phyloP scores from a whole-genome alignment of 2,888 invertebrate genomes.

The Stenodera caucasica region DNA sequence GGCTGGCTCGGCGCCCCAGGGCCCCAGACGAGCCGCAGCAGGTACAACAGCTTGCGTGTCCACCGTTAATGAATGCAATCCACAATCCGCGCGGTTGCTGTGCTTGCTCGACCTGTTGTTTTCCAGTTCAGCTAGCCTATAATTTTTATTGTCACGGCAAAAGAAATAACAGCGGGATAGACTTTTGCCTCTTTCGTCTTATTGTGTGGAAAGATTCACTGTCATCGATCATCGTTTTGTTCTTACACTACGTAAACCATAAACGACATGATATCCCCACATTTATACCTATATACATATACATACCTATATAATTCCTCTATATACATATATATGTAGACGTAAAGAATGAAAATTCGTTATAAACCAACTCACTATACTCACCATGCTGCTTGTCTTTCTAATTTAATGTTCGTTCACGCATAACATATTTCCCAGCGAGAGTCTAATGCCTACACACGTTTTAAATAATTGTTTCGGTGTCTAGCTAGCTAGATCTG shows the following conservation, averaged over 20 bases:
- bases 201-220: constrained; percentile 50
- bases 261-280: no score
- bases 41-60: constrained; percentile 56
- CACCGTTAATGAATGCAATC: constrained; percentile 63
- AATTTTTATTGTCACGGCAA: constrained; percentile 65
- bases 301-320: neutral
- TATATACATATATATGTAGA: constrained; percentile 14
- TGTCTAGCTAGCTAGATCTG: constrained; percentile 32
- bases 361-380: constrained; percentile 39
- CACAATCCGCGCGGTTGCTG: constrained; percentile 56
- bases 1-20: constrained; percentile 31
- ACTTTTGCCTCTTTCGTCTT: constrained; percentile 49
- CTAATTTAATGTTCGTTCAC: constrained; percentile 53
- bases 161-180: constrained; percentile 61
- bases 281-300: neutral
- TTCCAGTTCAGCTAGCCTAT: constrained; percentile 64
- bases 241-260: constrained; percentile 27
- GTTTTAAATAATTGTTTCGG: constrained; percentile 51
- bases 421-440: constrained; percentile 51
- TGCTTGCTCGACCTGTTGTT: constrained; percentile 60
- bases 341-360: constrained; percentile 10
- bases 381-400: constrained; percentile 51
- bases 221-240: constrained; percentile 49
- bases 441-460: constrained; percentile 51
- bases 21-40: constrained; percentile 25